These are phyloP conservation scores for Columba livia DNA, from an alignment of 2,113 vertebrate species.

Conservation along the genomic window DNA sequence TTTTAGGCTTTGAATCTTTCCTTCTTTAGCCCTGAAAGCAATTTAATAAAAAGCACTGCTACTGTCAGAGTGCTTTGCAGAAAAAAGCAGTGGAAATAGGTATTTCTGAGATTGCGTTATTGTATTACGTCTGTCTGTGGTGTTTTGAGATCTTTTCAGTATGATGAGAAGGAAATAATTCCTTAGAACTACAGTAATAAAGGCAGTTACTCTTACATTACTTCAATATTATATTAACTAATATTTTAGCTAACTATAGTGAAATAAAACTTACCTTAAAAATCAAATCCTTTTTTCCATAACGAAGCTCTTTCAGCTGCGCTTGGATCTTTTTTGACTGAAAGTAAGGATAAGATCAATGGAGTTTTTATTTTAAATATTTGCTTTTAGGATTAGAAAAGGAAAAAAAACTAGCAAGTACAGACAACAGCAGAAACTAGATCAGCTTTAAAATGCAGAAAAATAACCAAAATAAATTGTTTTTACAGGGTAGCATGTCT, in stretches of 20 bases:
- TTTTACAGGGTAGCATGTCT: neutral
- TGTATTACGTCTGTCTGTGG: neutral
- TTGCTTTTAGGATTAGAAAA: conserved; percentile 44
- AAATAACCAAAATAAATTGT: neutral
- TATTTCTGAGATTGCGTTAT: neutral
- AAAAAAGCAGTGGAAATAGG: neutral
- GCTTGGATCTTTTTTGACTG: conserved; percentile 99
- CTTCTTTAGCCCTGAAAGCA: neutral
- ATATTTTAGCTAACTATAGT: neutral
- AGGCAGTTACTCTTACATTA: neutral
- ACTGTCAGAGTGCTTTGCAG: neutral
- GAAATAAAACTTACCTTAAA: conserved; percentile 88
- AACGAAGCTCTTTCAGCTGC: conserved; percentile 96
- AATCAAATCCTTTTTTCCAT: conserved; percentile 98
- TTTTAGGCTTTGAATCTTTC: neutral
- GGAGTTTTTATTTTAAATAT: conserved; percentile 35
- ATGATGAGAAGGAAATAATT: neutral
- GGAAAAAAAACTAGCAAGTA: neutral
- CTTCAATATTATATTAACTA: neutral
- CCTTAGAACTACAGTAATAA: neutral
- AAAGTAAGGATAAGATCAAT: conserved; percentile 76
- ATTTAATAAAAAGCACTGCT: neutral
- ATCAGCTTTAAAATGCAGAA: neutral
- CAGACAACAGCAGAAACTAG: neutral
- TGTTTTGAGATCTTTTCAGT: neutral